Percentiles rank a stretch among this genome's conserved stretches.
Conservation (phyloP, 2,113 vertebrate species). For the Anarhynchus alexandrinus region DNA sequence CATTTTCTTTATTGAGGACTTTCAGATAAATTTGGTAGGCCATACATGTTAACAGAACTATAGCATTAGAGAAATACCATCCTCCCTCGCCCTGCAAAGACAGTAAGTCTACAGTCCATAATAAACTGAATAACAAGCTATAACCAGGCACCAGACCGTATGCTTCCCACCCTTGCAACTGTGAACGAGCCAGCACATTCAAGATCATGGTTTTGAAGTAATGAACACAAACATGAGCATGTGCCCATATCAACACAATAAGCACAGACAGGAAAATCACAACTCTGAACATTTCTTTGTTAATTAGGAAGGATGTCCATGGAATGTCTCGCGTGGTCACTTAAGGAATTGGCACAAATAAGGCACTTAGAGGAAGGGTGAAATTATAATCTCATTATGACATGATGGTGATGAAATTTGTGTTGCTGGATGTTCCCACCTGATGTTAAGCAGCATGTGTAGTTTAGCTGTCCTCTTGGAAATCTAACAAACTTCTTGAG, state of each 20-base stretch:
- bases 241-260: not conserved
- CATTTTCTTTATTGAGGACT: not conserved
- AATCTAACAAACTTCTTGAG: not conserved
- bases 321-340: not conserved
- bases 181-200: not conserved
- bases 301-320: not conserved
- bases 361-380: not conserved
- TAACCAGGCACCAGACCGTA: not conserved
- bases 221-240: not conserved
- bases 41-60: not conserved
- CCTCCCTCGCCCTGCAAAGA: not conserved
- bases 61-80: not conserved
- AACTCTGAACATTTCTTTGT: not conserved
- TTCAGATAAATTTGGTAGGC: not conserved
- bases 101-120: not conserved
- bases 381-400: not conserved
- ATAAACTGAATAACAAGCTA: not conserved
- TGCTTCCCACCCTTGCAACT: not conserved
- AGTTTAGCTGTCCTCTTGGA: not conserved
- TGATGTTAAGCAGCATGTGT: not conserved
- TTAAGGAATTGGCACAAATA: slow-evolving; percentile 2
- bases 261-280: not conserved
- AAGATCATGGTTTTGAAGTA: not conserved
- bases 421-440: not conserved
- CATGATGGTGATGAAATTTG: not conserved